A percentile compares a stretch with the other conserved stretches of the same genome.
phyloP scores from a whole-genome alignment of 2,888 invertebrate species.

The Rhagonycha fulva region DNA sequence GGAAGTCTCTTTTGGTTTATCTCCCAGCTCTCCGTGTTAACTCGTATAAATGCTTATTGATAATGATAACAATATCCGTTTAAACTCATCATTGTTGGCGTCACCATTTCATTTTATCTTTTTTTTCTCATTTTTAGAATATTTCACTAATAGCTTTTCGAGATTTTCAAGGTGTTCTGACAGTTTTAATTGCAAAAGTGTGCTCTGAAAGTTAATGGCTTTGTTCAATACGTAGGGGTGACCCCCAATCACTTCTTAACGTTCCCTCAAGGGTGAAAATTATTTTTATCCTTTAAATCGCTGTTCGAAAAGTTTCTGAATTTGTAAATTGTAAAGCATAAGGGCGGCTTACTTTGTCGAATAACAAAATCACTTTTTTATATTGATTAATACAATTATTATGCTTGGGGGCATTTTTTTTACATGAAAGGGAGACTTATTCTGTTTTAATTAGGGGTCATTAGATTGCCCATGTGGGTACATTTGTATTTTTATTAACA shows the following conservation, averaged over 20 bases:
- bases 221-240: not conserved
- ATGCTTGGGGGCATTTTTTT: not conserved
- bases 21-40: slow-evolving; percentile 6
- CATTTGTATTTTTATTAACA: not conserved
- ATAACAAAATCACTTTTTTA: not conserved
- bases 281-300: not conserved
- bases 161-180: not conserved
- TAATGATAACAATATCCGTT: slow-evolving; percentile 12
- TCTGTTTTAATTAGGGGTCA: not conserved
- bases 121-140: not conserved
- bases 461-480: not conserved
- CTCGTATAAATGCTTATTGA: not conserved
- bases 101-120: slow-evolving; percentile 2
- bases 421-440: not conserved
- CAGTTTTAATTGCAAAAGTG: not conserved
- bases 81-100: not conserved
- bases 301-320: not conserved
- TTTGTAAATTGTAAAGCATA: not conserved
- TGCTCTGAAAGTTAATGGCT: not conserved
- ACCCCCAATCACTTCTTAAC: not conserved
- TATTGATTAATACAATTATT: not conserved
- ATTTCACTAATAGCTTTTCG: not conserved
- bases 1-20: slow-evolving; percentile 5
- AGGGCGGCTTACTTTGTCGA: not conserved
- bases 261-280: not conserved